Evolutionary conservation across 1,140 invertebrate genomes (phyloP), one percentile per base, ranked within the genome.

Genomic region (Linepithema humile): DNA sequence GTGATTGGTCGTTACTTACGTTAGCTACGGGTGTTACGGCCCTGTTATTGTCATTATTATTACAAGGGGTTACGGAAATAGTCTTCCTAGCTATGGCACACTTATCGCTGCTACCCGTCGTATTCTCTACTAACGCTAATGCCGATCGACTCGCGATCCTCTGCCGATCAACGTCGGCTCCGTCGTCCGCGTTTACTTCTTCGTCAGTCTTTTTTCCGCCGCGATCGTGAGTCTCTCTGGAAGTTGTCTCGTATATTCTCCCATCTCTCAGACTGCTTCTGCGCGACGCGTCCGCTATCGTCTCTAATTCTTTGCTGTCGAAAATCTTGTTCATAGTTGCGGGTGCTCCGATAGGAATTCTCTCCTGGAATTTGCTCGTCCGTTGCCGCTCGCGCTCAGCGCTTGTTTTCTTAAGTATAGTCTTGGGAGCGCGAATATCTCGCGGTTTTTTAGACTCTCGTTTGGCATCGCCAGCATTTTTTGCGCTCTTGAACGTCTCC

Each of bases 11-110:
- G 80, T 86, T 91, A 91, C 90, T 93, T 94, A 93, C 59, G 88
- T 35, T 77, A 77, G 67, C 92, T 93, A 94, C 86, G 88, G 93
- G 89, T 91, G 89, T 93, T 74, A 77, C 85, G 89, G 91, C 89
- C 87, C 87, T 89, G 85, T 93, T 93, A 93, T 94, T 93, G 91
- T 94, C 92, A 89, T 91, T 93, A 90, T 91, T 86, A 87, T 92
- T 93, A 91, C 84, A 85, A 87, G 82, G 87, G 78, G 65, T 88
- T 88, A 70, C n/a, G 69, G 88, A 83, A 89, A 85, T 84, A 82
- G 53, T 88, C 73, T 89, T 85, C 48, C 86, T 92, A 91, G 67
- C 90, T 93, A 94, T 94, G 93, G 93, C 93, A 94, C 93, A 91
- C 89, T 89, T 90, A 87, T 92, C 89, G 82, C 85, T 89, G 83